Base-by-base conservation (phyloP, 1,140 invertebrate genomes). In the Ceratitis capitata region DNA sequence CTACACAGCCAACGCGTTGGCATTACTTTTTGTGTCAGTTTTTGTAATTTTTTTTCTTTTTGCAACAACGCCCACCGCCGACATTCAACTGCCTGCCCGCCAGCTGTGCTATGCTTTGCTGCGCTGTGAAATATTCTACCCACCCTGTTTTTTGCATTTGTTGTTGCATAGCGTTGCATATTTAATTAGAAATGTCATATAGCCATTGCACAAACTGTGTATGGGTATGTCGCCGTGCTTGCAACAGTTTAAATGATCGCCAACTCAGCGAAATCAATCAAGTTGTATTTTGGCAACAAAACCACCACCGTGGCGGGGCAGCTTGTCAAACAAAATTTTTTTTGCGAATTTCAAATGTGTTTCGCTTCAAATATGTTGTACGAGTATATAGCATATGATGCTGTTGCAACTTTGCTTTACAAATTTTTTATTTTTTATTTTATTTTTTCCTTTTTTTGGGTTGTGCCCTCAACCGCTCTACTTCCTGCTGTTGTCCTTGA, bases 211-310 rank as follows among this genome's bases (percentile, higher is more conserved):
- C 19, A 42, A 42, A 69, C n/a, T n/a, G n/a, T n/a, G n/a, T n/a
- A 56, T 23, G 23, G 9, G 23, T 23, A 56, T n/a, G 51, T n/a
- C 51, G 51, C 32, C n/a, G 19, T 69, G 64, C n/a, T 39, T 42
- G 64, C 64, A 39, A 42, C 35, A 69, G 6, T 69, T 69, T 69
- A 69, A 69, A 69, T 19, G 64, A 39, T 69, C 64, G 64, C 35
- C 64, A 69, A 69, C 64, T 69, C 64, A 69, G 39, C 32, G 64
- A 42, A 69, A 69, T 69, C 64, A 69, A 35, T 69, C 64, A 69
- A 69, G 26, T 35, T n/a, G n/a, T n/a, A n/a, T n/a, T n/a, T n/a
- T n/a, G n/a, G n/a, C n/a, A n/a, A n/a, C n/a, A n/a, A n/a, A n/a
- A n/a, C n/a, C n/a, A n/a, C n/a, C n/a, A n/a, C n/a, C n/a, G n/a